These are phyloP conservation scores for Morone chrysops DNA, from an alignment of 2,113 vertebrate genomes.

Conservation along the genomic window DNA sequence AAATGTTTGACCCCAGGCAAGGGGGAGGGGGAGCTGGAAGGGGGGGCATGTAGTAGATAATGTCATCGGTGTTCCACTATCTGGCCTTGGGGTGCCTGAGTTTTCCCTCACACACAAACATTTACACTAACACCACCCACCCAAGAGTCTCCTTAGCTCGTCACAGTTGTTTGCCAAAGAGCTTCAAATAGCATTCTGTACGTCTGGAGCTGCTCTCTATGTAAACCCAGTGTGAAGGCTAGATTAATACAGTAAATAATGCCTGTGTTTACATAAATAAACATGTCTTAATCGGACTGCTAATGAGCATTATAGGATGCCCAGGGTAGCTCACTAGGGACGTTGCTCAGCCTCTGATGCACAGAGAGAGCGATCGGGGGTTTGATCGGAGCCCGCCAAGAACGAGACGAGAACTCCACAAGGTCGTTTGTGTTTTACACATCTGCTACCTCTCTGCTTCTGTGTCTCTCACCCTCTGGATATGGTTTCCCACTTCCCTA, in stretches of 20 bases:
- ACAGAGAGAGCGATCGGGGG: constrained; percentile 28
- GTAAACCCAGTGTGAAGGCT: constrained; percentile 52
- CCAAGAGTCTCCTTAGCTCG: constrained; percentile 31
- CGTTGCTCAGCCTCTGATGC: constrained; percentile 61
- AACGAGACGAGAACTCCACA: constrained; percentile 59
- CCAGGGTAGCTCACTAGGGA: constrained; percentile 63
- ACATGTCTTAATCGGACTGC: constrained; percentile 73
- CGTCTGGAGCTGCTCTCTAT: constrained; percentile 30
- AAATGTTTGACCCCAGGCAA: background rate
- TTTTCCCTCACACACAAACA: constrained; percentile 29
- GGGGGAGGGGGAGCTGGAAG: too few species aligned
- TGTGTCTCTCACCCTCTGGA: constrained; percentile 55
- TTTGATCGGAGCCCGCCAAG: constrained; percentile 64
- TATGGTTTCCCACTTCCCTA: constrained; percentile 57
- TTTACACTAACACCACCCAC: constrained; percentile 38
- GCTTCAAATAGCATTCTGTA: constrained; percentile 55
- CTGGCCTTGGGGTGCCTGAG: constrained; percentile 46
- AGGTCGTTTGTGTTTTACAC: constrained; percentile 77
- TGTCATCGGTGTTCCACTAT: constrained; percentile 59
- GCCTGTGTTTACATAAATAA: constrained; percentile 78
- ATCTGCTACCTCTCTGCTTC: constrained; percentile 68
- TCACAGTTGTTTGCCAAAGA: constrained; percentile 54
- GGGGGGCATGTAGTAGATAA: constrained; percentile 37
- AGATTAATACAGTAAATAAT: constrained; percentile 72
- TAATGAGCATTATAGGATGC: constrained; percentile 79